Base-by-base conservation (phyloP, 2,888 invertebrate species). In the Eumacrocentrus americanus region DNA sequence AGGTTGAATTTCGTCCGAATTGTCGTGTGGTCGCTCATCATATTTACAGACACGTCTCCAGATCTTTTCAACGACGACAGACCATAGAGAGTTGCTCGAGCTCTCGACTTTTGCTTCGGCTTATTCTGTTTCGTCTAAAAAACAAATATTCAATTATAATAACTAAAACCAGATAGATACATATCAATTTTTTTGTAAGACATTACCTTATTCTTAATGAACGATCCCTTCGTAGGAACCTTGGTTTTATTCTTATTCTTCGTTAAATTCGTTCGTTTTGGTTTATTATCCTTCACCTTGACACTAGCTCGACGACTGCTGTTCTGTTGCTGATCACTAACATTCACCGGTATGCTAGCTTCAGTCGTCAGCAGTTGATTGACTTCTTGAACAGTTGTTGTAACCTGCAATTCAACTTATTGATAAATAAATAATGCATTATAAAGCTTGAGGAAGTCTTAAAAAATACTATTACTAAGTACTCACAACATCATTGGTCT, bases 1-100 rank as follows among this genome's bases (percentile, higher is more conserved):
- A 94, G 82, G 18, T 89, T 86, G 76, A 94, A 93, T 79, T 90
- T 91, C 56, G 91, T 91, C 74, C 89, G 91, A 40, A 94, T 90
- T 55, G 91, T 92, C 2, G 92, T 92, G 72, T 91, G 89, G 72
- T 90, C 87, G 52, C 88, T 84, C 87, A 89, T 88, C 79, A 91
- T 89, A 77, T 88, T 90, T 47, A 93, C 91, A 55, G 87, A 86
- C 5, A 93, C 93, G 74, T 93, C 92, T 38, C 92, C 92, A 50
- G 88, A 88, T 72, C 93, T 85, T 74, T 88, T 88, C 71, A 94
- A 81, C 11, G 92, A 89, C 11, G 93, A 90, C 64, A 94, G 78
- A 1, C 93, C 93, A 64, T 90, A 92, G 42, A 94, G 81, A 0
- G 91, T 92, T 18, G 93, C 93, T 74, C 87, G 88, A 3, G 91